A percentile compares a stretch with the other conserved stretches of the same genome.
These are phyloP conservation scores for Serripes groenlandicus DNA, from an alignment of 2,888 invertebrate genomes.

Conservation along the genomic window DNA sequence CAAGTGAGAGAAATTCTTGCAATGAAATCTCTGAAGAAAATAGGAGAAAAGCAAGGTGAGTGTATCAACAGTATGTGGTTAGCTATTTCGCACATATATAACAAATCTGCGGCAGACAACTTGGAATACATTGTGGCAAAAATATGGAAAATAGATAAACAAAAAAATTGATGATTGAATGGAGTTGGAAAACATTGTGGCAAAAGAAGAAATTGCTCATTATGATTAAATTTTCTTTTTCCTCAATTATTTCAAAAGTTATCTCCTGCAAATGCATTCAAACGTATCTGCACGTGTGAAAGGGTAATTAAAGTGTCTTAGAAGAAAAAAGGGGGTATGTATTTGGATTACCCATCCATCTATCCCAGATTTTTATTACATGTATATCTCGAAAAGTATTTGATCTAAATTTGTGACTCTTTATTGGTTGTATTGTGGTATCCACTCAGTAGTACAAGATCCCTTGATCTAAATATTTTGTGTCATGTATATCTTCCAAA, in stretches of 20 bases:
- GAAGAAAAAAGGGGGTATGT: too few relatives aligned
- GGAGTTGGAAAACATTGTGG: background rate
- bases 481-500: too few relatives aligned
- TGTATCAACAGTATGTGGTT: background rate
- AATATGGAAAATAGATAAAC: background rate
- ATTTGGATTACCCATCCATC: too few relatives aligned
- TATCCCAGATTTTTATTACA: too few relatives aligned
- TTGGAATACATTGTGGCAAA: background rate
- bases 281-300: too few relatives aligned
- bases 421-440: too few relatives aligned
- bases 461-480: too few relatives aligned
- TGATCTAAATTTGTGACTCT: too few relatives aligned
- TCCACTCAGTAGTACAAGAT: too few relatives aligned
- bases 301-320: too few relatives aligned
- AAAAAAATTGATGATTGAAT: background rate
- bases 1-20: slow-evolving; percentile 92
- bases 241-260: background rate
- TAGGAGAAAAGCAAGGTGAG: slow-evolving; percentile 53
- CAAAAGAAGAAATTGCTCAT: background rate
- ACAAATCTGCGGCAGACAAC: background rate
- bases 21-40: slow-evolving; percentile 88
- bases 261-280: too few relatives aligned
- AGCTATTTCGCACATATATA: background rate
- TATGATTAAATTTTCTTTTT: background rate
- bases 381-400: too few relatives aligned